Conservation (phyloP, 2,113 vertebrate species). For the Prionailurus viverrinus region DNA sequence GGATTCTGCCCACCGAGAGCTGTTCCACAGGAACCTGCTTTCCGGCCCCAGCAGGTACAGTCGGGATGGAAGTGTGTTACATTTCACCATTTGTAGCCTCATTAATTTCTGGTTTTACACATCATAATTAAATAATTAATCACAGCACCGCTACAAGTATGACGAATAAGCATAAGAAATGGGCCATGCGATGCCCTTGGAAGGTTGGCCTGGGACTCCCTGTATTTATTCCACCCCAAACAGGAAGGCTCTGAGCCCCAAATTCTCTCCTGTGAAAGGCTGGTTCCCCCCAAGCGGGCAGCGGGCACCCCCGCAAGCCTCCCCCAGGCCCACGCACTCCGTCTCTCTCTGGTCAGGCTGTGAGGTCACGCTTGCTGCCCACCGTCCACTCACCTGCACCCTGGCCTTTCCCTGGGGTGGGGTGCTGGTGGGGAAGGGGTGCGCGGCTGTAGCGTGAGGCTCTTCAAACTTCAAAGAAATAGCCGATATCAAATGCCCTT, state of each 20-base stretch:
- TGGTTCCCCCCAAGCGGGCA: not conserved
- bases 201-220: not conserved
- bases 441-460: not conserved
- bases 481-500: not conserved
- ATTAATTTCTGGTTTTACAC: constrained; percentile 68
- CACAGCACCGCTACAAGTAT: constrained; percentile 61
- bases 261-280: not conserved
- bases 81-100: constrained; percentile 42
- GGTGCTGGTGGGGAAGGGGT: not conserved
- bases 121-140: constrained; percentile 78
- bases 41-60: not conserved
- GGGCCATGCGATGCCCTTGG: constrained; percentile 58
- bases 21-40: not conserved
- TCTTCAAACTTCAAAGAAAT: not conserved
- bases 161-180: constrained; percentile 67
- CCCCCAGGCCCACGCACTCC: accelerated
- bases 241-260: not conserved
- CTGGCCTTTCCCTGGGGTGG: not conserved
- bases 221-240: not conserved
- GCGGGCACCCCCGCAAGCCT: not conserved
- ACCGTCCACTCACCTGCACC: not conserved
- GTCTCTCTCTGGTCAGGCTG: not conserved
- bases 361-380: accelerated
- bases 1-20: not conserved
- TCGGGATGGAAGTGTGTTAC: not conserved